Conservation (phyloP, 2,888 invertebrate genomes). For the Agrochola lychnidis region DNA sequence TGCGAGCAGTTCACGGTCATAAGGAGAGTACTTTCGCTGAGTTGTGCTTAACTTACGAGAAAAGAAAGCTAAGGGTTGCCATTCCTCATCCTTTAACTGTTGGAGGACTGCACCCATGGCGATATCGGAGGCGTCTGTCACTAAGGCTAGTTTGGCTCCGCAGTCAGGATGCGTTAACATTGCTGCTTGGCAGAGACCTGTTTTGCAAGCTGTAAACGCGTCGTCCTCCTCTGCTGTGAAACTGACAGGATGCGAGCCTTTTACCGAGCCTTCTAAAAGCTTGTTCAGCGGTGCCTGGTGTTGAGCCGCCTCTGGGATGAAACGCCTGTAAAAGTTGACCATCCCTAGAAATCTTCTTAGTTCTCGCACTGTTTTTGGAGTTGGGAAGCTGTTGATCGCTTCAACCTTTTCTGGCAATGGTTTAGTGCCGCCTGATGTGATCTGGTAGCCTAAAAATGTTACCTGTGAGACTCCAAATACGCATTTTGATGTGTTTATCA, state of each 20-base stretch:
- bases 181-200: too few relatives aligned
- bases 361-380: not conserved
- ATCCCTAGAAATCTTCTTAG: not conserved
- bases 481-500: not conserved
- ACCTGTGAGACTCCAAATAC: not conserved
- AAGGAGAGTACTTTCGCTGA: too few relatives aligned
- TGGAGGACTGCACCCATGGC: too few relatives aligned
- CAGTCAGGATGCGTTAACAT: too few relatives aligned
- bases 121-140: too few relatives aligned
- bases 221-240: too few relatives aligned
- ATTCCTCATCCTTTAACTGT: too few relatives aligned
- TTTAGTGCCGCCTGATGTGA: not conserved
- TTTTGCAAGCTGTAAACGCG: not conserved
- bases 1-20: too few relatives aligned
- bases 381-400: not conserved
- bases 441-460: constrained; percentile 6
- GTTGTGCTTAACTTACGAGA: too few relatives aligned
- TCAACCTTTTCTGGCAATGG: constrained; percentile 7
- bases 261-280: not conserved
- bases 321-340: not conserved
- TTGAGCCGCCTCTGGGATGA: not conserved
- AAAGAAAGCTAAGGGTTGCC: too few relatives aligned
- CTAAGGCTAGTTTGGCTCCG: too few relatives aligned
- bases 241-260: too few relatives aligned
- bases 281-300: not conserved